Base-by-base conservation (phyloP, 2,888 invertebrate genomes). In the Proisotoma minuta region DNA sequence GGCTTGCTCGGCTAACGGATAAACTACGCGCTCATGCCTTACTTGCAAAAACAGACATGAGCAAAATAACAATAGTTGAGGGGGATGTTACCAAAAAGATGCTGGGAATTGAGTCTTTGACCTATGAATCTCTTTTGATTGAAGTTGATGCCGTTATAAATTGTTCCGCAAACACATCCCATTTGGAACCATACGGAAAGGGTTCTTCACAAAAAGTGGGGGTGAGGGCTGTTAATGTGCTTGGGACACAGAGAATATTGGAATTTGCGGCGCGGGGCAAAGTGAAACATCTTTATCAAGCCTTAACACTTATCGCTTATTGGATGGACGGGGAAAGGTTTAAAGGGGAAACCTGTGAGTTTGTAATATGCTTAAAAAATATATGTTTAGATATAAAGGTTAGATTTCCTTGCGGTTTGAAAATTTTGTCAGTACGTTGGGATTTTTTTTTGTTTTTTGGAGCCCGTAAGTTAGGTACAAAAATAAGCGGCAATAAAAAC, bases 91-190 rank as follows among this genome's bases (percentile, higher is more conserved):
- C 54, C 8, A 40, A 57, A 18, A 27, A 24, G 3, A 18, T 23
- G 18, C 39, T 61, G 10, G 61, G 61, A 12, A 18, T 57, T 2
- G 23, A 26, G 3, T 22, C 24, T 5, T 53, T 26, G 28, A 23
- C 53, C n/a, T 60, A 60, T 60, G 23, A 20, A 27, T 20, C 5
- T 24, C 43, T 60, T 3, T 10, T 54, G 8, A n/a, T 15, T 10
- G 54, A 60, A 23, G 27, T 54, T 22, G 60, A 60, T n/a, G 43
- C 29, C 22, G 48, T 60, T 22, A 27, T 54, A 8, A 53, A 60
- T 24, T 47, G 53, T 29, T 53, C 60, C 47, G 48, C 47, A 2
- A 53, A 47, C 15, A 20, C 54, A 3, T 54, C 47, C 51, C 60
- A 60, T 54, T 15, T 60, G 15, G 60, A 60, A 22, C 8, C 15